These are phyloP conservation scores for Oncorhynchus masou DNA, from an alignment of 2,113 vertebrate species.

Conservation along the genomic window DNA sequence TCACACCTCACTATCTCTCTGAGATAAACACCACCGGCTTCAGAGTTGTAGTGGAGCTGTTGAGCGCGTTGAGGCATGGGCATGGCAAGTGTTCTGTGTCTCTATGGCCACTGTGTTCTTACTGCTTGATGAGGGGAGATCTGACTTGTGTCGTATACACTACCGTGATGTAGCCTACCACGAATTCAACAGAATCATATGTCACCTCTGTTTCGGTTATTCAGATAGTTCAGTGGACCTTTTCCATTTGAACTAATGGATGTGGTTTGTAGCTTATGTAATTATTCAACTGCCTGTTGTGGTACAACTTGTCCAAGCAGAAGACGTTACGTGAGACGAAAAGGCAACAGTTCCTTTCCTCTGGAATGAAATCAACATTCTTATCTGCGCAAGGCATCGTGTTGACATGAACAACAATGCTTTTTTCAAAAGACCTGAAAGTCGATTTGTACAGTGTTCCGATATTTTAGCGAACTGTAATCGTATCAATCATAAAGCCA, in stretches of 20 bases:
- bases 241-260: background rate
- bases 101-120: background rate
- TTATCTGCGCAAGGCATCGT: background rate
- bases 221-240: background rate
- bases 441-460: background rate
- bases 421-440: constrained; percentile 6
- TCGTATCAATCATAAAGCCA: background rate
- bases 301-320: background rate
- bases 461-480: background rate
- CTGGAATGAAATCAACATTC: background rate
- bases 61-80: background rate
- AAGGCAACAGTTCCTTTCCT: background rate
- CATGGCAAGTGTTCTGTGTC: background rate
- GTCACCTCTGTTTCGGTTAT: background rate
- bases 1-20: constrained; percentile 22
- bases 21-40: constrained; percentile 26
- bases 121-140: background rate
- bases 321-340: background rate
- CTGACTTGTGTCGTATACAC: background rate
- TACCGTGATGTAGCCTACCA: background rate
- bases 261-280: background rate
- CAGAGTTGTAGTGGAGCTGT: background rate
- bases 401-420: background rate
- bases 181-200: background rate
- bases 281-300: background rate